Percentiles rank a stretch among this genome's conserved stretches.
phyloP scores from a whole-genome alignment of 2,888 invertebrate genomes.

The Ametastegia equiseti region DNA sequence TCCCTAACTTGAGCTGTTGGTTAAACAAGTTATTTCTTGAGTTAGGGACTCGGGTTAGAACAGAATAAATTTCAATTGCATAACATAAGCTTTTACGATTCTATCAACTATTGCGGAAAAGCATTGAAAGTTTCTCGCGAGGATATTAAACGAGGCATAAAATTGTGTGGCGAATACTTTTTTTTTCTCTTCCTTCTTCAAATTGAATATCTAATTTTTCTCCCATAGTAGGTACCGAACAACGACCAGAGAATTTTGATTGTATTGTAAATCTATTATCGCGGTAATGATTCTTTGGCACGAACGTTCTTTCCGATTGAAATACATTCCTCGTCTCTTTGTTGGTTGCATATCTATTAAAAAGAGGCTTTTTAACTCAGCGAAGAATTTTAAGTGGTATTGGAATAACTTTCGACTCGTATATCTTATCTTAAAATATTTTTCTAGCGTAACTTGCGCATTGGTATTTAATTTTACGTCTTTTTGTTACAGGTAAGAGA shows the following conservation, averaged over 20 bases:
- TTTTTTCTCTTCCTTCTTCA: not conserved
- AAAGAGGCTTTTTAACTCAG: slow-evolving; percentile 9
- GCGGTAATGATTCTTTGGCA: not conserved
- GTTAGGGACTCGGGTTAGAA: not conserved
- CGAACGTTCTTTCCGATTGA: not conserved
- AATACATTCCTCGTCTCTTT: slow-evolving; percentile 8
- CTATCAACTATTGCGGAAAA: not conserved
- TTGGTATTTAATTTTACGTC: no score
- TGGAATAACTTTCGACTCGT: slow-evolving; percentile 4
- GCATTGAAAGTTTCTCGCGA: not conserved
- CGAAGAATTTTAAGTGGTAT: slow-evolving; percentile 33
- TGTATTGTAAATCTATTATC: not conserved
- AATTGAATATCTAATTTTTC: not conserved
- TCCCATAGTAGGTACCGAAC: no score
- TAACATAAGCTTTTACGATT: slow-evolving; percentile 2
- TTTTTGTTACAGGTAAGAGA: slow-evolving; percentile 42
- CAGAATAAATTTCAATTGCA: slow-evolving; percentile 15
- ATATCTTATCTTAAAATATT: slow-evolving; percentile 15
- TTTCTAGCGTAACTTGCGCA: not conserved
- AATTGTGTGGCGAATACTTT: not conserved
- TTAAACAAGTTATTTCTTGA: slow-evolving; percentile 11
- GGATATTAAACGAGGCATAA: not conserved
- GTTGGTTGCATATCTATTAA: no score
- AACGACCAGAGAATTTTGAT: no score
- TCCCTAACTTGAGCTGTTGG: not conserved